Conservation (phyloP, 2,888 invertebrate species). For the Orthosia gothica region DNA sequence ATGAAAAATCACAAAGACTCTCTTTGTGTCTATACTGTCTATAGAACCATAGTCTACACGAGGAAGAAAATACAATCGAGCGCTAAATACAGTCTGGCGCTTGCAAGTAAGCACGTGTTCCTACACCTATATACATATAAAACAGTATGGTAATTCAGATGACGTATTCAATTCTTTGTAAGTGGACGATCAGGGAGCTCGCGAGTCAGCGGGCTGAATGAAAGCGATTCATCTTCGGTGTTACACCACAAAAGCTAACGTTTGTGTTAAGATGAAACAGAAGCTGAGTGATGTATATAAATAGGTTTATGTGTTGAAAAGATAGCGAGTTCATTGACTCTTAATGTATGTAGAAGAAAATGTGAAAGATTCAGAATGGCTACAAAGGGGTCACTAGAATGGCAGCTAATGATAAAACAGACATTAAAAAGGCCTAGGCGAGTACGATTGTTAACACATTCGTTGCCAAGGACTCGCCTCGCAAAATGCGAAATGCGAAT, state of each 20-base stretch:
- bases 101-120: conserved; percentile 32
- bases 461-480: too few relatives aligned
- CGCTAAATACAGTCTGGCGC: not conserved
- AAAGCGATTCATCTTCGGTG: conserved; percentile 72
- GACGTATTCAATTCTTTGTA: conserved; percentile 72
- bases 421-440: too few relatives aligned
- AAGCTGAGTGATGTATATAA: not conserved
- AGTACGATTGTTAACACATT: too few relatives aligned
- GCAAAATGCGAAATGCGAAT: too few relatives aligned
- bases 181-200: conserved; percentile 71
- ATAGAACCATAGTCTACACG: not conserved
- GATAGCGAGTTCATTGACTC: not conserved
- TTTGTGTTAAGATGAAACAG: conserved; percentile 53
- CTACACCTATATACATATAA: conserved; percentile 16
- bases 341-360: not conserved
- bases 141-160: conserved; percentile 61
- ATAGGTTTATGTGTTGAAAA: not conserved
- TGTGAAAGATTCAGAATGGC: not conserved
- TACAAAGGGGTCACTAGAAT: not conserved
- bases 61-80: not conserved
- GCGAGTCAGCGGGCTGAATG: conserved; percentile 71
- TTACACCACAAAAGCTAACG: conserved; percentile 56
- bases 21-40: not conserved
- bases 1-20: too few relatives aligned
- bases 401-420: too few relatives aligned